phyloP scores from a whole-genome alignment of 2,888 invertebrate genomes.

The Griposia aprilina region DNA sequence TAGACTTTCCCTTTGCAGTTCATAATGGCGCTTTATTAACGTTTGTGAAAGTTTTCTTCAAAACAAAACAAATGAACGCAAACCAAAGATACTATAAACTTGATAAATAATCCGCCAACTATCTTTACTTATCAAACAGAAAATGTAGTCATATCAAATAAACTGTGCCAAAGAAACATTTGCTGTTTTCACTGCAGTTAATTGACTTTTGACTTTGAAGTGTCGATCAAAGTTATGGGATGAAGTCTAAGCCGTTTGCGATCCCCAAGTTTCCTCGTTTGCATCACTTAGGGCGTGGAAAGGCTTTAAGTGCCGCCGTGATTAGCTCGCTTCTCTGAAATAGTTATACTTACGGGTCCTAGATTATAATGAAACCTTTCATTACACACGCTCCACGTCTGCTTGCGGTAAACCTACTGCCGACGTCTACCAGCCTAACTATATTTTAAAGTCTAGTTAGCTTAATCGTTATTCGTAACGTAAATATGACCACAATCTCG shows the following conservation, averaged over 20 bases:
- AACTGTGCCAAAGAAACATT: constrained; percentile 62
- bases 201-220: constrained; percentile 83
- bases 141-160: constrained; percentile 37
- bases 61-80: constrained; percentile 38
- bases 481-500: constrained; percentile 49
- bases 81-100: constrained; percentile 30
- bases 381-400: constrained; percentile 60
- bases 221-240: constrained; percentile 86
- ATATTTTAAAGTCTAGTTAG: constrained; percentile 60
- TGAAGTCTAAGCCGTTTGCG: constrained; percentile 83
- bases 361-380: constrained; percentile 78
- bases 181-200: constrained; percentile 71
- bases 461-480: constrained; percentile 48
- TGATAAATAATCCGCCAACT: constrained; percentile 31
- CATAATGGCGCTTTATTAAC: constrained; percentile 36
- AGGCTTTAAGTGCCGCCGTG: constrained; percentile 82
- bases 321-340: constrained; percentile 77
- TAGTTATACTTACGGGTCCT: constrained; percentile 74
- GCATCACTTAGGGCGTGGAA: constrained; percentile 85
- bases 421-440: constrained; percentile 41
- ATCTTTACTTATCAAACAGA: constrained; percentile 31
- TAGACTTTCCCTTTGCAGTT: constrained; percentile 25
- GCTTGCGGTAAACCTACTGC: constrained; percentile 42
- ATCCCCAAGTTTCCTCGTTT: constrained; percentile 87
- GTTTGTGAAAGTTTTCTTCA: constrained; percentile 30